Evolutionary conservation across 2,797 vertebrate species (phyloP).

Genomic region (Bryconaethiops microstoma): DNA sequence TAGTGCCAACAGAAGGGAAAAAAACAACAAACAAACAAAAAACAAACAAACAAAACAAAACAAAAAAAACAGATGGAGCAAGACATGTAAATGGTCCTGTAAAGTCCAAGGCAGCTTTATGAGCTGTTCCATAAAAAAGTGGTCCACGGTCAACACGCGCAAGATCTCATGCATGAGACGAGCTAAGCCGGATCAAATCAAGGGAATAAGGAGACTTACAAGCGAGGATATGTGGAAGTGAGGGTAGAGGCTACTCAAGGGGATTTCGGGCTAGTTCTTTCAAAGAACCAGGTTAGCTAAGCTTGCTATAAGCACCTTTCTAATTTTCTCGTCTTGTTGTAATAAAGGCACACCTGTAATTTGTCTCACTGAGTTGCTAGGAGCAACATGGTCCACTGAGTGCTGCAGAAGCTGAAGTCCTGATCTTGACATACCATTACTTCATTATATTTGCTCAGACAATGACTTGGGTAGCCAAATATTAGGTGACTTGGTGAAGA

Average conservation of each 20-base stretch:
- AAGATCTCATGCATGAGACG: background rate
- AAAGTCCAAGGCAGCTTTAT: background rate
- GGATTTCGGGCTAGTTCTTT: background rate
- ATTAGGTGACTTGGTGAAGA: background rate
- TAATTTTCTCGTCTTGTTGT: too few species aligned
- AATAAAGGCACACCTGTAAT: background rate
- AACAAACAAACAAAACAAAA: too few species aligned
- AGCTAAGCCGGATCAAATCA: conserved; percentile 4
- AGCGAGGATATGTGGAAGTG: background rate
- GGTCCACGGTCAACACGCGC: background rate
- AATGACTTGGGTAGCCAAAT: background rate
- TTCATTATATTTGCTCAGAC: conserved; percentile 29
- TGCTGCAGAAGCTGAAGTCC: conserved; percentile 1
- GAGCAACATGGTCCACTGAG: background rate
- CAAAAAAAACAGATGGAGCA: conserved; percentile 1
- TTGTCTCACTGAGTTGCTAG: background rate
- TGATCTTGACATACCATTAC: conserved; percentile 18
- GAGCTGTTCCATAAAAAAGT: conserved; percentile 1
- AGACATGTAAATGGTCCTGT: background rate
- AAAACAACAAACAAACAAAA: too few species aligned
- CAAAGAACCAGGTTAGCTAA: background rate
- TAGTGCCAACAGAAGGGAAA: conserved; percentile 22
- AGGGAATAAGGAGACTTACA: background rate
- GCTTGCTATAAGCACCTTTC: background rate
- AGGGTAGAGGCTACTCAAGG: background rate